phyloP scores from a whole-genome alignment of 2,888 invertebrate genomes.

The Aporophyla lueneburgensis region DNA sequence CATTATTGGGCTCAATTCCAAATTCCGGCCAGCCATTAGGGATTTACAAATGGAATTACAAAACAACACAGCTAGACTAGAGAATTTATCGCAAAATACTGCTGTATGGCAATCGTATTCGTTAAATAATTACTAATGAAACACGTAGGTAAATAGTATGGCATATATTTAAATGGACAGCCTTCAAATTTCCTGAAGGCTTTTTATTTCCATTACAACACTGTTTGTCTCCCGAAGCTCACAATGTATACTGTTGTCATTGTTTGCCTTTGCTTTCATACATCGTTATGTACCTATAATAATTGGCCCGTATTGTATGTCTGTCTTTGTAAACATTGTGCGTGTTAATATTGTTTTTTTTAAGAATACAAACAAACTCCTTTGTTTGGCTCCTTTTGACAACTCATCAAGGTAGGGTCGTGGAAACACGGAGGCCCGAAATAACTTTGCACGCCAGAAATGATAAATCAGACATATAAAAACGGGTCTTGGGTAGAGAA shows the following conservation, averaged over 20 bases:
- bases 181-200: constrained; percentile 2
- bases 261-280: constrained; percentile 43
- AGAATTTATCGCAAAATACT: not conserved
- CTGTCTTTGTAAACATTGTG: constrained; percentile 43
- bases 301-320: constrained; percentile 59
- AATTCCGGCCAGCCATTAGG: constrained; percentile 27
- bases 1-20: constrained; percentile 39
- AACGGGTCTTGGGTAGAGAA: constrained; percentile 12
- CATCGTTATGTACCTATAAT: constrained; percentile 35
- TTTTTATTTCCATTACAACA: constrained; percentile 31
- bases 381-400: constrained; percentile 62
- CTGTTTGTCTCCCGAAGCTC: constrained; percentile 27
- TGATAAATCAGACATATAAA: constrained; percentile 59
- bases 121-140: not conserved
- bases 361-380: constrained; percentile 49
- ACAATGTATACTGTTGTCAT: constrained; percentile 28
- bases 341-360: constrained; percentile 56
- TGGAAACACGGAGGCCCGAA: constrained; percentile 34
- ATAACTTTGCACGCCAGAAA: constrained; percentile 51
- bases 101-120: not conserved
- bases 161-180: not conserved
- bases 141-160: not conserved
- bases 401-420: constrained; percentile 57
- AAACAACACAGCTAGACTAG: not conserved
- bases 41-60: constrained; percentile 27